Evolutionary conservation across 2,797 vertebrate species (phyloP), one percentile per base, ranked within the genome.

Genomic region (Sebastes goodei): DNA sequence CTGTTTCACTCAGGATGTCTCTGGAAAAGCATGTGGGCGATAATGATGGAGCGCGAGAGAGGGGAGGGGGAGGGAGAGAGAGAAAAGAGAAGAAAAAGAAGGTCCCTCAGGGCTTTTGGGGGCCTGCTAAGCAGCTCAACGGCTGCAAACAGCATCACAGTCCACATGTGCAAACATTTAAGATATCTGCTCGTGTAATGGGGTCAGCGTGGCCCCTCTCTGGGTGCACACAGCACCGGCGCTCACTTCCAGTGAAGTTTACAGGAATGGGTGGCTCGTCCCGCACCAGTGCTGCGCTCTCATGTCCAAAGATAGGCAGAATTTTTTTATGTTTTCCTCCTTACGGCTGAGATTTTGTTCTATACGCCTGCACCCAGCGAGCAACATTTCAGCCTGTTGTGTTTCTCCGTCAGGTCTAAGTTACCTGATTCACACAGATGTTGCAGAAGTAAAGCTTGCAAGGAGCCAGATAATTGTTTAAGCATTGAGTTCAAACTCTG

Each of bases 151-250:
- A 94, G 91, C 91, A 94, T 94, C 91, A 74, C 73, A 60, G 88
- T 91, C 93, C 94, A 95, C 95, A 95, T 95, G 93, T 95, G 95
- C 92, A 95, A 95, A 92, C 93, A 94, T 94, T 95, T 95, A 95
- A 92, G 91, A 93, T 91, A 93, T 92, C 90, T 92, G 90, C 90
- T 92, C 49, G 15, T 86, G 92, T 93, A 94, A 94, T 92, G 90
- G 92, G 93, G 93, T 95, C 93, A 93, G 85, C 67, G 71, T 83
- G 88, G 91, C 86, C 88, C 87, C 93, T 91, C 86, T 88, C 83
- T 73, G 84, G 88, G 86, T 57, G 87, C 88, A 85, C 80, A 10
- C 23, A 90, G 88, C 87, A 74, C 86, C 82, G 60, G 32, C 35
- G 55, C 65, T 90, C 85, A 77, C 86, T 92, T 90, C 86, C 86